These are phyloP conservation scores for Pachydiplax longipennis DNA, from an alignment of 2,888 invertebrate species.

Conservation along the genomic window DNA sequence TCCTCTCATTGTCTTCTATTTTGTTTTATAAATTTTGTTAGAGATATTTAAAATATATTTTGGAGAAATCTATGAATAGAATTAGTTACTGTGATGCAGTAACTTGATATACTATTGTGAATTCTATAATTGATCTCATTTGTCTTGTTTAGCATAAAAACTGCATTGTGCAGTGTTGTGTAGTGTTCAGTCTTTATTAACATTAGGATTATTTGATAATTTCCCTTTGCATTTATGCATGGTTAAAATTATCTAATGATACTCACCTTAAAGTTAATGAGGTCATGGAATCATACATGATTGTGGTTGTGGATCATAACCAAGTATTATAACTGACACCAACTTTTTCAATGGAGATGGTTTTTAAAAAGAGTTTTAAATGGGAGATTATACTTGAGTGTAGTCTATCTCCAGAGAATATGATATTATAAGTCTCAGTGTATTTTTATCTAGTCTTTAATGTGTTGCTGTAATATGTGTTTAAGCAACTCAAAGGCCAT, in stretches of 20 bases:
- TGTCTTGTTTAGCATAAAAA: no score
- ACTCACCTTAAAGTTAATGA: not conserved
- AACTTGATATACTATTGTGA: no score
- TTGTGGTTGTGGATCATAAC: not conserved
- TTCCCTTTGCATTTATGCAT: not conserved
- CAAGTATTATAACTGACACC: not conserved
- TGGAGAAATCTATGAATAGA: no score
- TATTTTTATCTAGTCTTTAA: constrained; percentile 32
- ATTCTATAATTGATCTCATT: no score
- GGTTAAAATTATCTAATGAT: not conserved
- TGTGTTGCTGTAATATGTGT: not conserved
- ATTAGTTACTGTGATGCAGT: no score
- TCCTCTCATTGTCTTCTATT: no score
- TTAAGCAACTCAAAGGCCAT: not conserved
- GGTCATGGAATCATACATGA: not conserved
- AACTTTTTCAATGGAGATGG: not conserved
- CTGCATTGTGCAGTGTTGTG: not conserved
- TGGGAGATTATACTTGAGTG: not conserved
- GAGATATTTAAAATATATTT: no score
- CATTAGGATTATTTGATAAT: not conserved
- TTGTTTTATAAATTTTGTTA: no score
- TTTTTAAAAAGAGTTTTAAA: constrained; percentile 4
- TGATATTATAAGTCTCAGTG: constrained; percentile 20
- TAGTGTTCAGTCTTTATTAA: not conserved
- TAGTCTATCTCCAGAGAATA: not conserved